Conservation (phyloP, 2,888 invertebrate species). For the Ommatoiulus sabulosus region DNA sequence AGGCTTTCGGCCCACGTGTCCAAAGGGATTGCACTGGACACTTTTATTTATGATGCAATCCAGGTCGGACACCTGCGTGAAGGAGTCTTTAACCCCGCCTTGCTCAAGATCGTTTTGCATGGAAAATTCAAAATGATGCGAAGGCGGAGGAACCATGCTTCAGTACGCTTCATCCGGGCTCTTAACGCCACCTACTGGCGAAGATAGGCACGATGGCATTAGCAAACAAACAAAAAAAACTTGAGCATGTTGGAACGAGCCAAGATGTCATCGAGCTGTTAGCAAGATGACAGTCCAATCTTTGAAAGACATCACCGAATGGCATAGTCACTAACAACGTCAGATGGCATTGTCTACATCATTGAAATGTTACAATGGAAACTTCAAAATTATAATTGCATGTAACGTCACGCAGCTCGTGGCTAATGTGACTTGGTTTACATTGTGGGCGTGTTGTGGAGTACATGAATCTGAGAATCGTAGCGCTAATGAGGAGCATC, state of each 20-base stretch:
- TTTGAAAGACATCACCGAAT: too few relatives aligned
- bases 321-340: too few relatives aligned
- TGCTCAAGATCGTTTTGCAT: neutral
- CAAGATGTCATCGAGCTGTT: too few relatives aligned
- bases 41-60: conserved; percentile 37
- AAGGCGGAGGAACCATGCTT: conserved; percentile 35
- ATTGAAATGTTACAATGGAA: too few relatives aligned
- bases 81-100: conserved; percentile 38
- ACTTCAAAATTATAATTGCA: too few relatives aligned
- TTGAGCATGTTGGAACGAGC: neutral
- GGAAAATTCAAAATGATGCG: conserved; percentile 3
- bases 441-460: too few relatives aligned
- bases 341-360: too few relatives aligned
- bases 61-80: conserved; percentile 20
- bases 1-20: neutral
- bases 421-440: too few relatives aligned
- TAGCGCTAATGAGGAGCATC: too few relatives aligned
- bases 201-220: neutral
- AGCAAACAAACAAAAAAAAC: neutral
- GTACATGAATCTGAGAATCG: too few relatives aligned
- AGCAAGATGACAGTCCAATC: too few relatives aligned
- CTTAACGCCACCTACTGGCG: neutral
- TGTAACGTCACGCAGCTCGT: too few relatives aligned
- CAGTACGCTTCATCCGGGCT: neutral
- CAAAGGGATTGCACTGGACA: neutral